A percentile compares a stretch with the other conserved stretches of the same genome.
Conservation (phyloP, 2,113 vertebrate species). For the Gnathonemus longibarbis region DNA sequence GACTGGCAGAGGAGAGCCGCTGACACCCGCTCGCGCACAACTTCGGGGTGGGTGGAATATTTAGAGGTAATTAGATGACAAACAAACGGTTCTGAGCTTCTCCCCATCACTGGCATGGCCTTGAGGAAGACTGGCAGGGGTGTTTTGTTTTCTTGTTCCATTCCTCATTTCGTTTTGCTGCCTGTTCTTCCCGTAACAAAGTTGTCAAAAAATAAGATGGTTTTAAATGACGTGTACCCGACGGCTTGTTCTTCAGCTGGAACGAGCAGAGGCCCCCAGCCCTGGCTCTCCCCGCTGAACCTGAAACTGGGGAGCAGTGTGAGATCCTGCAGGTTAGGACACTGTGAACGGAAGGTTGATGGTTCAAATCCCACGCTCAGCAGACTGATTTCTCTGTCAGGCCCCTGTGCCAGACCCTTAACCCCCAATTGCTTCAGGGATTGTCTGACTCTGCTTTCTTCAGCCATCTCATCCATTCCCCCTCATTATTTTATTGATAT, state of each 20-base stretch:
- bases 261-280: neutral
- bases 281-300: neutral
- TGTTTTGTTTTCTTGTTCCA: neutral
- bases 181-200: neutral
- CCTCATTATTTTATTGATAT: neutral
- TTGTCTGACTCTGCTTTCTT: neutral
- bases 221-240: neutral
- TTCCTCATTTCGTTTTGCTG: neutral
- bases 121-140: constrained; percentile 27
- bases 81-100: constrained; percentile 20
- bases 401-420: neutral
- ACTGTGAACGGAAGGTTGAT: neutral
- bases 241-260: neutral
- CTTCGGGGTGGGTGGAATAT: constrained; percentile 26
- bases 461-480: neutral
- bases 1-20: neutral
- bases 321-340: neutral
- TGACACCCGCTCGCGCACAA: neutral
- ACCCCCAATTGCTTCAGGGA: neutral
- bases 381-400: neutral
- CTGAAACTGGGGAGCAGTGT: neutral
- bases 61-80: constrained; percentile 25
- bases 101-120: constrained; percentile 16
- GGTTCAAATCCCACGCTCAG: neutral
- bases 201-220: neutral